phyloP scores from a whole-genome alignment of 2,888 invertebrate genomes.

The Oscheius myriophilus region DNA sequence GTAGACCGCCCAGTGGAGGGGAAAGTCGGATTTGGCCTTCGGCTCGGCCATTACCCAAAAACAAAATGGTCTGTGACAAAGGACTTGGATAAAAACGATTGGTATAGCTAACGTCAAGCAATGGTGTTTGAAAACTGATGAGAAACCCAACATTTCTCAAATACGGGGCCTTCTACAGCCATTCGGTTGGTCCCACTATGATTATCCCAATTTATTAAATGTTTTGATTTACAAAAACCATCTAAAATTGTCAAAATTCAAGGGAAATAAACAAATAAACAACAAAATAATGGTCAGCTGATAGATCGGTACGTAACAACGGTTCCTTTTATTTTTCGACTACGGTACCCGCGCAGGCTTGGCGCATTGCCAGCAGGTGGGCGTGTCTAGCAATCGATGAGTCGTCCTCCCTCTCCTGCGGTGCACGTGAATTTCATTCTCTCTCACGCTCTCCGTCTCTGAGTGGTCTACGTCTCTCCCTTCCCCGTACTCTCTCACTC shows the following conservation, averaged over 20 bases:
- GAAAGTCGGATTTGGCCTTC: slow-evolving; percentile 36
- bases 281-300: slow-evolving; percentile 9
- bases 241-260: neutral
- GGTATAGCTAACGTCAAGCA: no score
- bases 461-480: slow-evolving; percentile 31
- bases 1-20: slow-evolving; percentile 60
- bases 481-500: slow-evolving; percentile 22
- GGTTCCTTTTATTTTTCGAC: slow-evolving; percentile 6
- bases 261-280: neutral
- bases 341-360: slow-evolving; percentile 18
- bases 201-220: no score
- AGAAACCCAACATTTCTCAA: no score
- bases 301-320: neutral
- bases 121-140: neutral
- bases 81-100: neutral
- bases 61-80: neutral
- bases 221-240: no score
- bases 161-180: no score
- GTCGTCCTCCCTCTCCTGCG: slow-evolving; percentile 2
- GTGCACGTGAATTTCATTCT: slow-evolving; percentile 17
- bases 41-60: slow-evolving; percentile 15
- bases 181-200: no score
- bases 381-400: slow-evolving; percentile 19
- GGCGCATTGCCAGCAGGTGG: slow-evolving; percentile 16
- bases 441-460: slow-evolving; percentile 10